Base-by-base conservation (phyloP, 1,140 invertebrate genomes). In the Pissodes strobi region DNA sequence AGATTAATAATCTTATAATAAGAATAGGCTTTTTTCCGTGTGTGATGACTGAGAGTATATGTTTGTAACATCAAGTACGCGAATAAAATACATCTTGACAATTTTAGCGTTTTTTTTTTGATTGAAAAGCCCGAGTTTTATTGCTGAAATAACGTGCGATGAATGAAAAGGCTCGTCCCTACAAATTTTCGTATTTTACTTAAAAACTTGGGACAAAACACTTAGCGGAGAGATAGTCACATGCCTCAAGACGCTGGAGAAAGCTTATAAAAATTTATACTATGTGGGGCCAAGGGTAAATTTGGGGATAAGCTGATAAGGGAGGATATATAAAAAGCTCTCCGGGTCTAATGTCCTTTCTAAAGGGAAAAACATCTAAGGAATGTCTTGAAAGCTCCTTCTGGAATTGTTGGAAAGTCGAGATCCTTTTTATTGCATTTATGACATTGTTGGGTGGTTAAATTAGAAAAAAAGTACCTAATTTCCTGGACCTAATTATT, bases 221-320 rank as follows among this genome's bases (percentile, higher is more conserved):
- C 51, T 55, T 55, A 55, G 39, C 30, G 21, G 9, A 55, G 22
- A 55, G 51, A 55, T 55, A 38, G 51, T 38, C 15, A 39, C 38
- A 55, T 38, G 51, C 25, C 21, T 12, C 4, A 6, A 27, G 17
- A 21, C 21, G 18, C 27, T 27, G 30, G 15, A 22, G 17, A 19
- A 38, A 53, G 27, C 51, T 53, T 55, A 55, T 55, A 30, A 55
- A 39, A 55, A 55, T 55, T 55, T 55, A 55, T 55, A 55, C 30
- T 55, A 55, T 55, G 30, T 55, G 34, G 30, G 18, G 30, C n/a
- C 17, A 21, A 55, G 51, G 51, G 51, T 38, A 38, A 55, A 55
- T 55, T 55, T 23, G 15, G 30, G 51, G 51, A 55, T 55, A 55
- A 55, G 51, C 51, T 55, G 51, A 55, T 55, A 55, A 55, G 51